A percentile compares a stretch with the other conserved stretches of the same genome.
Evolutionary conservation across 2,113 vertebrate species (phyloP).

Genomic region (Alouatta palliata): DNA sequence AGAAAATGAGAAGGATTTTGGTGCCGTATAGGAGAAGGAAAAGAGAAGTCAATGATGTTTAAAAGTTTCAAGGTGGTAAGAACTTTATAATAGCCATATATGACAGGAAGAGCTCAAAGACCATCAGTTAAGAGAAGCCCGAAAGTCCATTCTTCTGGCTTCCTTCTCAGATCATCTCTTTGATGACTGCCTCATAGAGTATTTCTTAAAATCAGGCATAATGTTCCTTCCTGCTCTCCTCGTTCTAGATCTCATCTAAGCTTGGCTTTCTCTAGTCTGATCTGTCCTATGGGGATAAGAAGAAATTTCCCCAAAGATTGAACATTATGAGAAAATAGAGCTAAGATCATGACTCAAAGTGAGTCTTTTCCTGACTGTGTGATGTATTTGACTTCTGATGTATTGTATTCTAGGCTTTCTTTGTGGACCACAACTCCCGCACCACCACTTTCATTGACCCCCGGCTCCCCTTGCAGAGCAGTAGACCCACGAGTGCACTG

Average conservation of each 20-base stretch:
- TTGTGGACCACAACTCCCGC: conserved; percentile 98
- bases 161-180: background rate
- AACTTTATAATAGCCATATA: background rate
- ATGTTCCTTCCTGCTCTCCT: background rate
- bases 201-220: background rate
- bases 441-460: conserved; percentile 99
- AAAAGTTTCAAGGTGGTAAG: background rate
- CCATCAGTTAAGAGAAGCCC: background rate
- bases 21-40: background rate
- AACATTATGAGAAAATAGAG: background rate
- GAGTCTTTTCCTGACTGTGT: background rate
- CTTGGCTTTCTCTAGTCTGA: background rate
- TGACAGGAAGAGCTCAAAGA: background rate
- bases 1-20: background rate
- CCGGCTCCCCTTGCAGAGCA: conserved; percentile 95
- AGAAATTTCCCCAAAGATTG: background rate
- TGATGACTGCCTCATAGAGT: background rate
- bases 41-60: background rate
- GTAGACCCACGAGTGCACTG: conserved; percentile 92
- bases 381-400: background rate
- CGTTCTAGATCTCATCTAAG: background rate
- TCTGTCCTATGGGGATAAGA: background rate
- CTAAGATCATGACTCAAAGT: background rate
- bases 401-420: conserved; percentile 90
- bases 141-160: background rate